A percentile compares a stretch with the other conserved stretches of the same genome.
Conservation (phyloP, 1,140 invertebrate species). For the Drosophila arawakana region DNA sequence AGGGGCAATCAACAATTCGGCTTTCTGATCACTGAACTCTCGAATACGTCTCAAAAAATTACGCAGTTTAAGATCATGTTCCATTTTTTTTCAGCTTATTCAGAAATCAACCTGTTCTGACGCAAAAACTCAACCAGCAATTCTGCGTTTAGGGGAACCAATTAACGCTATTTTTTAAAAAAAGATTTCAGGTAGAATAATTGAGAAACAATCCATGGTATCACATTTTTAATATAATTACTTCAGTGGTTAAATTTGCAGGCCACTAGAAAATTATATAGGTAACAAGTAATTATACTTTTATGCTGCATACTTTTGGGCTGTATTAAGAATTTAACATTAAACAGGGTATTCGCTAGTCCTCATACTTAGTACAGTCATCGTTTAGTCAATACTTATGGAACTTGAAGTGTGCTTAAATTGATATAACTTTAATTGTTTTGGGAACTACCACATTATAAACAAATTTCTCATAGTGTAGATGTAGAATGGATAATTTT, state of each 20-base stretch:
- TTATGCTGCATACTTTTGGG: constrained; percentile 13
- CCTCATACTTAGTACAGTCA: too few relatives aligned
- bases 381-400: too few relatives aligned
- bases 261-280: too few relatives aligned
- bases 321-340: too few relatives aligned
- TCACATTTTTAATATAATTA: neutral
- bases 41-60: constrained; percentile 27
- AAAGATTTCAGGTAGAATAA: neutral
- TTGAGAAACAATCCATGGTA: neutral
- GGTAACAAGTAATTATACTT: too few relatives aligned
- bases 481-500: neutral
- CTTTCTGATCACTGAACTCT: constrained; percentile 57
- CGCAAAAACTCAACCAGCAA: neutral
- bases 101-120: constrained; percentile 14
- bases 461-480: constrained; percentile 3
- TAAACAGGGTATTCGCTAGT: neutral
- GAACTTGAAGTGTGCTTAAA: too few relatives aligned
- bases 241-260: too few relatives aligned
- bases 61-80: constrained; percentile 45
- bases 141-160: neutral
- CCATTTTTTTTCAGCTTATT: neutral
- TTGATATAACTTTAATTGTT: neutral
- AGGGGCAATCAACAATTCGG: constrained; percentile 30
- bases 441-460: neutral
- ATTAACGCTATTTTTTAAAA: neutral